Base-by-base conservation (phyloP, 2,797 vertebrate genomes). In the Enteromius afrohamiltoni region DNA sequence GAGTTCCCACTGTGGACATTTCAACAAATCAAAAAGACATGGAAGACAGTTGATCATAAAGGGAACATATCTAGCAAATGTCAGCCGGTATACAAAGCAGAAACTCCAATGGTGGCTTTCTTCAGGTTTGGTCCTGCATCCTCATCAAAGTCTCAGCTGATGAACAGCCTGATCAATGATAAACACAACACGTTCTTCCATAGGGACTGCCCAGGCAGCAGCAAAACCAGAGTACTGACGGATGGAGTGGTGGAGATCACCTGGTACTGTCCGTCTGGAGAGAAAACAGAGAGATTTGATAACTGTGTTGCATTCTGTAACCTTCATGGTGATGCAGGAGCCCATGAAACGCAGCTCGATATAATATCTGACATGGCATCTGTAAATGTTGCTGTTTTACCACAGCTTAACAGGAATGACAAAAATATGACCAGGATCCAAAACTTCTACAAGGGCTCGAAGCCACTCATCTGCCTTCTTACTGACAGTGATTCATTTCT, bases 181-280 rank as follows among this genome's bases (percentile, higher is more conserved):
- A 69, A 69, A 42, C 67, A 69, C 67, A 69, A 69, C 37, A 69
- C 67, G 21, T 69, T 69, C 21, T 69, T 69, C 21, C 67, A 69
- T 37, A 69, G 67, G 37, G 7, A 42, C 37, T 69, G 67, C 0
- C 37, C 67, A 69, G 67, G 67, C 21, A 69, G 37, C 67, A 69
- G 67, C 67, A 69, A 11, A 69, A 42, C 2, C 67, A 69, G 16
- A 67, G 37, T 23, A 2, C 67, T 69, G 67, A 69, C 23, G 37
- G 67, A 42, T 23, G 67, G 67, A 42, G 67, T 68, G 37, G 67
- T 42, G 85, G 95, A 96, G 90, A 92, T 96, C 11, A 89, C 92
- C 79, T 96, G 94, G 95, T 96, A 93, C 84, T 91, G 73, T 37
- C 92, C 91, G 40, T 82, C 88, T 87, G 91, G 90, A 6, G 92